Evolutionary conservation across 1,140 invertebrate species (phyloP).

Genomic region (Popillia japonica): DNA sequence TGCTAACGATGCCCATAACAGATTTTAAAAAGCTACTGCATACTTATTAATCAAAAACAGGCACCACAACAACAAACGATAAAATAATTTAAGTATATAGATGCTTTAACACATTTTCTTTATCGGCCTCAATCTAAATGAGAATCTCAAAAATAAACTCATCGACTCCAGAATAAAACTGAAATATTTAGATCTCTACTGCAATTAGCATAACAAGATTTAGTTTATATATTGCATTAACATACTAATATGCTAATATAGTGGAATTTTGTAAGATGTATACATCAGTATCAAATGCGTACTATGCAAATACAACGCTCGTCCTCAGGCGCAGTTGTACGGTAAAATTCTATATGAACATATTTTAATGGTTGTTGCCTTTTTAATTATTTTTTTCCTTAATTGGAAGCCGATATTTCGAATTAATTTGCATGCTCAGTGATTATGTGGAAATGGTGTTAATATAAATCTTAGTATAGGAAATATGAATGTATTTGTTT

Average conservation of each 20-base stretch:
- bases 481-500: neutral
- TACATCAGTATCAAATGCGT: neutral
- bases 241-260: neutral
- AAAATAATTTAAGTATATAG: no score
- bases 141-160: neutral
- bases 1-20: no score
- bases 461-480: neutral
- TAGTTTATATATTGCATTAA: neutral
- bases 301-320: neutral
- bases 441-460: conserved; percentile 6
- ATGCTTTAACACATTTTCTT: no score
- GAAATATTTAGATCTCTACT: neutral
- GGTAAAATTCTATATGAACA: neutral
- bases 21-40: no score
- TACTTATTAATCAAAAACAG: no score
- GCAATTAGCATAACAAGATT: neutral
- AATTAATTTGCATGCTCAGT: neutral
- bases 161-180: neutral
- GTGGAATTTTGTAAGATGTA: neutral
- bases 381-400: neutral
- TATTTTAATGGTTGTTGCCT: neutral
- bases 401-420: neutral
- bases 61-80: no score
- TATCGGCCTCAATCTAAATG: no score
- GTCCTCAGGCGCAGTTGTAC: neutral